Conservation (phyloP, 2,113 vertebrate genomes). For the Circaetus gallicus region DNA sequence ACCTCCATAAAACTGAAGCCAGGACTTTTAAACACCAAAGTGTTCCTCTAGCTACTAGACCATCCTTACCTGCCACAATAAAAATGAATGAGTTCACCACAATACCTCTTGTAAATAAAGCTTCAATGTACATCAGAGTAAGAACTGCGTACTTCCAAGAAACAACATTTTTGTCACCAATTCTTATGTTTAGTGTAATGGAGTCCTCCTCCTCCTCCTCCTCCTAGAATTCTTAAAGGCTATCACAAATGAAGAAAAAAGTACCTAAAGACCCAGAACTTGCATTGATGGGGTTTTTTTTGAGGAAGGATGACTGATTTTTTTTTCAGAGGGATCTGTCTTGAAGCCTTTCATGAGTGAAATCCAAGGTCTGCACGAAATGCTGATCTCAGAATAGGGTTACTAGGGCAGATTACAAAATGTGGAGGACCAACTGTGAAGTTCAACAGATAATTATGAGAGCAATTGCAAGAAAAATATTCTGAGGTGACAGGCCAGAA, state of each 20-base stretch:
- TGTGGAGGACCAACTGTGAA: not conserved
- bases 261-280: not conserved
- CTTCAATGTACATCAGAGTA: not conserved
- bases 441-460: not conserved
- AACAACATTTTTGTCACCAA: not conserved
- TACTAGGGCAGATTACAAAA: not conserved
- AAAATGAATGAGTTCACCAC: not conserved
- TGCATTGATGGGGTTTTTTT: accelerated
- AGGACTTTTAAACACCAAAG: not conserved
- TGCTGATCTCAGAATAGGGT: not conserved
- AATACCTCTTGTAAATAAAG: not conserved
- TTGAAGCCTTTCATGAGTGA: not conserved
- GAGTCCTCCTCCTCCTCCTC: not conserved
- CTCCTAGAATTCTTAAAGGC: not conserved
- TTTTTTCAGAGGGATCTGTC: not conserved
- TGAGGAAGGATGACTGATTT: not conserved
- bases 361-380: not conserved
- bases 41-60: not conserved
- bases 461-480: not conserved
- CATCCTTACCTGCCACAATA: not conserved
- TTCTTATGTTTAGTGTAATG: not conserved
- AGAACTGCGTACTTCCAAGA: not conserved
- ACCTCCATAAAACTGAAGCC: not conserved
- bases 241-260: not conserved
- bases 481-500: not conserved